Evolutionary conservation across 2,888 invertebrate species (phyloP), one percentile per base, ranked within the genome.

Genomic region (Hymenopus coronatus): DNA sequence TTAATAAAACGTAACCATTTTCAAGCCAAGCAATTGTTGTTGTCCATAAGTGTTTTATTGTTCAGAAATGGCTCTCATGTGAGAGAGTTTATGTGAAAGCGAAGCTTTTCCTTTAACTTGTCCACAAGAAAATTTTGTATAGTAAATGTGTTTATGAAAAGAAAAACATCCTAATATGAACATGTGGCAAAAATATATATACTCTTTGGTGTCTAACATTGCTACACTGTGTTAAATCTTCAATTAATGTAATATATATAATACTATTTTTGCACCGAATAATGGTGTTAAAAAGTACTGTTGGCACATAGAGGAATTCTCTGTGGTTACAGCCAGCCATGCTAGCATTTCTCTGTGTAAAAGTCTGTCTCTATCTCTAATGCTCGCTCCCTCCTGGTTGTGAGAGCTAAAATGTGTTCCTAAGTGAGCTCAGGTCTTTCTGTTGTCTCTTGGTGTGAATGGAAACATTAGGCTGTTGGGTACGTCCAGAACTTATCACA

Each of bases 401-500:
- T 82, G 28, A 28, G 82, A 82, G 33, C 14, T 82, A 82, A 54
- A 87, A 30, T 82, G 87, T 27, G 86, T 87, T 87, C 87, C 87
- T 87, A 87, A 87, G 33, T 20, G 40, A 33, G 87, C 87, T 87
- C 87, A 87, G 87, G 87, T 87, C 87, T 86, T 86, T 70, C n/a
- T 54, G 54, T 54, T 85, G 54, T 40, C 46, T 46, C 85, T 85
- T 70, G 25, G 46, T 54, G 20, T 85, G 85, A 85, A 85, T 85
- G 46, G 85, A 46, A 40, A 54, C 27, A 28, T 27, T 27, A 3
- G 54, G 46, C 25, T 20, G 25, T 86, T 86, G 86, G 86, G 33
- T 87, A 87, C 82, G 87, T 87, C 87, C 87, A 82, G 20, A 87
- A 27, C n/a, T 30, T 87, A 33, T 82, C 33, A 87, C 87, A 87